phyloP scores from a whole-genome alignment of 2,797 vertebrate species.

The Bradypus variegatus region DNA sequence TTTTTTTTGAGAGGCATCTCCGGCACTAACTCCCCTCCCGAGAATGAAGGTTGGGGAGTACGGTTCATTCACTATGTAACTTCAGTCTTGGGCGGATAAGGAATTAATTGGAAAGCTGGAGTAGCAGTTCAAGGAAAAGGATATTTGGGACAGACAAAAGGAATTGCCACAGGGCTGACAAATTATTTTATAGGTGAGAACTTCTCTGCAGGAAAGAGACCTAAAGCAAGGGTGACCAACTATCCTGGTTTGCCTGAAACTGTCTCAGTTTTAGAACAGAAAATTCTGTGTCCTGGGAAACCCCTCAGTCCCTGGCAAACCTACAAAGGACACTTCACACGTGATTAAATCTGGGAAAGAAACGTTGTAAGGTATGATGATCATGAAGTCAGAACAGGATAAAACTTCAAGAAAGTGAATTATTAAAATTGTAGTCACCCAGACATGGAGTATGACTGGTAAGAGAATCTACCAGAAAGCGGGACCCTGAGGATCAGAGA shows the following conservation, averaged over 20 bases:
- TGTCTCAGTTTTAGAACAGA: background rate
- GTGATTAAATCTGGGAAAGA: background rate
- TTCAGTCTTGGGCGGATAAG: background rate
- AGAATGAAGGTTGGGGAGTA: background rate
- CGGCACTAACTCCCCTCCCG: background rate
- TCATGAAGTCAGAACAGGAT: background rate
- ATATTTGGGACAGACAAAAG: background rate
- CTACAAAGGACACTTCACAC: background rate
- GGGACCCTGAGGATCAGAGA: background rate
- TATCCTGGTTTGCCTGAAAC: background rate
- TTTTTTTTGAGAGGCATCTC: background rate
- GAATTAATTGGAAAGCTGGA: background rate
- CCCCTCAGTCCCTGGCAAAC: background rate
- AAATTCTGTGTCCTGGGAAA: background rate
- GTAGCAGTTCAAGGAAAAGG: background rate
- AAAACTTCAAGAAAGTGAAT: background rate
- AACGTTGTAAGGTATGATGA: background rate
- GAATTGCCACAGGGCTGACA: background rate
- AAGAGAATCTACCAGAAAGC: background rate
- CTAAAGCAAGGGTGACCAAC: background rate
- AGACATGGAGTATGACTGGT: fast-evolving
- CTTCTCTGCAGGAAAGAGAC: background rate
- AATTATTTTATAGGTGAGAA: background rate
- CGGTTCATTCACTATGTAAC: background rate
- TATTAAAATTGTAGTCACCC: background rate